Evolutionary conservation across 2,888 invertebrate species (phyloP), one percentile per base, ranked within the genome.

Genomic region (Lepidocyrtinus sp.): DNA sequence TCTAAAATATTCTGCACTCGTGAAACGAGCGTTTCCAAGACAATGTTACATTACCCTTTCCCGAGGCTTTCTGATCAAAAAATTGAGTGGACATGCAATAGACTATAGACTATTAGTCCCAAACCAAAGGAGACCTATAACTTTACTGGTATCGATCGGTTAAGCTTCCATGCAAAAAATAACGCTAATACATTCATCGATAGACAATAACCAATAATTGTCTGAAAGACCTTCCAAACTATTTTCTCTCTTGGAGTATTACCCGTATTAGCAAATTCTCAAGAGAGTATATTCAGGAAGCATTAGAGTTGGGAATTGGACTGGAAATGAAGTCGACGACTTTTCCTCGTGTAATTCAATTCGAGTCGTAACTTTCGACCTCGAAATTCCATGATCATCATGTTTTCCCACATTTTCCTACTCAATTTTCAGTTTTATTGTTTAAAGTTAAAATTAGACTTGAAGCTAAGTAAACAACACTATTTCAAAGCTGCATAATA

Each of bases 21-120:
- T 3, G n/a, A 55, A 55, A 55, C 17, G 55, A 63, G 46, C 62
- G 72, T 72, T 72, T 72, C 72, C 63, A 72, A 45, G 72, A 72
- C 72, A 72, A 72, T 72, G 15, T 55, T n/a, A 12, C n/a, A 55
- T 55, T 55, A 55, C 55, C 63, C 46, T n/a, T 22, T 19, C 19
- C 7, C 55, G n/a, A 27, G 17, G n/a, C 17, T 55, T n/a, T 55
- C 55, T 55, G 55, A 55, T 7, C 55, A 55, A 12, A 55, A 55
- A 55, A 55, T 55, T 55, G 55, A 55, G 55, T 55, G n/a, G 55
- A 55, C 55, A 55, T 55, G 55, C 55, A 2, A 55, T 17, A 55
- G 15, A n/a, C n/a, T n/a, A n/a, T n/a, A n/a, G n/a, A n/a, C n/a
- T n/a, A n/a, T n/a, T n/a, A n/a, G n/a, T n/a, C 55, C 55, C 2